A percentile compares a stretch with the other conserved stretches of the same genome.
phyloP scores from a whole-genome alignment of 53 echinoderm and acorn worm genomes.

The Pentamera pediparva region DNA sequence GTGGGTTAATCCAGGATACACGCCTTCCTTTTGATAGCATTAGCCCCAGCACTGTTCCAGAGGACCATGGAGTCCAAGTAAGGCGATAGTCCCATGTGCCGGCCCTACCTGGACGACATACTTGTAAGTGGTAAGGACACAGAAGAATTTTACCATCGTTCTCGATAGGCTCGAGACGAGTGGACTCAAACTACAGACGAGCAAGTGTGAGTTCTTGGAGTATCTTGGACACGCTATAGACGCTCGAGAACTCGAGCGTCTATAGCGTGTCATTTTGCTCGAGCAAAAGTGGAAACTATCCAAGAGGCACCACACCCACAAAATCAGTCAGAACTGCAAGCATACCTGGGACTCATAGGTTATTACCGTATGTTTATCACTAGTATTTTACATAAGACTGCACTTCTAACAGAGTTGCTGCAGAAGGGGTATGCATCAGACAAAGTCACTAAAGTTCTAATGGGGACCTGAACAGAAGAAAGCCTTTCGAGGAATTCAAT shows the following conservation, averaged over 20 bases:
- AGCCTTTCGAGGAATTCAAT: conserved; percentile 22
- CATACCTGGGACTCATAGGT: conserved; percentile 37
- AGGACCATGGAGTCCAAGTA: conserved; percentile 28
- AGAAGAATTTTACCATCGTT: conserved; percentile 8
- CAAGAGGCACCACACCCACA: conserved; percentile 30
- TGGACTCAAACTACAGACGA: conserved; percentile 31
- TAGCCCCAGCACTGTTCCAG: conserved; percentile 33
- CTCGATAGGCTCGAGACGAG: not conserved
- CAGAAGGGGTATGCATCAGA: conserved; percentile 29
- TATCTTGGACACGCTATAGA: conserved; percentile 34
- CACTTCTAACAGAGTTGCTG: conserved; percentile 29
- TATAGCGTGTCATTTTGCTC: too few relatives aligned
- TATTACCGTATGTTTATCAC: conserved; percentile 38
- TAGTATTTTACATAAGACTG: conserved; percentile 22
- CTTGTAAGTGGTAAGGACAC: conserved; percentile 45
- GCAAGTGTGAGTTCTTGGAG: conserved; percentile 33
- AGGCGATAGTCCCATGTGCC: too few relatives aligned
- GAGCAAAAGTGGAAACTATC: conserved; percentile 33
- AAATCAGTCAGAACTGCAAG: conserved; percentile 32
- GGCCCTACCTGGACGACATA: too few relatives aligned
- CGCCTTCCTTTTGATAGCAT: too few relatives aligned
- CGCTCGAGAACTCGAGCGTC: conserved; percentile 10
- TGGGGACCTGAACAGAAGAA: conserved; percentile 40
- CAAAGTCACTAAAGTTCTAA: conserved; percentile 17
- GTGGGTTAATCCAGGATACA: too few relatives aligned